These are phyloP conservation scores for Trachelus troglodyta DNA, from an alignment of 2,888 invertebrate species.

Conservation along the genomic window DNA sequence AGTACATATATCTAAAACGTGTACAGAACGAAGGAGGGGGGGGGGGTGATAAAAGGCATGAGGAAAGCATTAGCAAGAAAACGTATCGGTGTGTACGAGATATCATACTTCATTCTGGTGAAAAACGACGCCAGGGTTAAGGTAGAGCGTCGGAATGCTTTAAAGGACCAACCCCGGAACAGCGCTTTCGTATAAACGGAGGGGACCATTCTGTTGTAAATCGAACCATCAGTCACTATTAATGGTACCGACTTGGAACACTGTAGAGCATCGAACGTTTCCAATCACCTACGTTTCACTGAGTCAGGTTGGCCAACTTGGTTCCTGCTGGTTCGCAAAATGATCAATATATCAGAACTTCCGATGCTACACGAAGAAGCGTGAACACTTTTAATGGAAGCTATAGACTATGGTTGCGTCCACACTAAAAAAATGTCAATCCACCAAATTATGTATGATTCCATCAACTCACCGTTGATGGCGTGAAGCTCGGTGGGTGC, in stretches of 20 bases:
- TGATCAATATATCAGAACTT: neutral
- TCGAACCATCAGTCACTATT: slow-evolving; percentile 30
- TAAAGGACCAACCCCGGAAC: slow-evolving; percentile 24
- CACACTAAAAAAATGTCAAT: neutral
- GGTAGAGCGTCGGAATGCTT: neutral
- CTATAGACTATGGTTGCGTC: neutral
- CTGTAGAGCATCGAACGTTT: neutral
- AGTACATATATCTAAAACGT: neutral
- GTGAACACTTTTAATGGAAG: neutral
- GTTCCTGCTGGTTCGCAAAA: neutral
- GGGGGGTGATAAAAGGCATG: neutral
- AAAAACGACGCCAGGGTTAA: neutral
- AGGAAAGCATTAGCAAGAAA: neutral
- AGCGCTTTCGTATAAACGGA: slow-evolving; percentile 20
- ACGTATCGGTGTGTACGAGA: neutral
- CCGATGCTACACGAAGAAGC: neutral
- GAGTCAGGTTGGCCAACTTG: neutral
- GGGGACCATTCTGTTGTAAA: slow-evolving; percentile 25
- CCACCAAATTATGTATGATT: neutral
- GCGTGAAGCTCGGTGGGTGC: slow-evolving; percentile 56
- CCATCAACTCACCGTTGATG: slow-evolving; percentile 51
- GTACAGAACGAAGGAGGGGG: neutral
- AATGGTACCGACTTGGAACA: slow-evolving; percentile 10
- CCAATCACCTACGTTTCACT: neutral
- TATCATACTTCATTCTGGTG: neutral